Evolutionary conservation across 23 tunicate species (phyloP).

Genomic region (Phallusia fumigata): DNA sequence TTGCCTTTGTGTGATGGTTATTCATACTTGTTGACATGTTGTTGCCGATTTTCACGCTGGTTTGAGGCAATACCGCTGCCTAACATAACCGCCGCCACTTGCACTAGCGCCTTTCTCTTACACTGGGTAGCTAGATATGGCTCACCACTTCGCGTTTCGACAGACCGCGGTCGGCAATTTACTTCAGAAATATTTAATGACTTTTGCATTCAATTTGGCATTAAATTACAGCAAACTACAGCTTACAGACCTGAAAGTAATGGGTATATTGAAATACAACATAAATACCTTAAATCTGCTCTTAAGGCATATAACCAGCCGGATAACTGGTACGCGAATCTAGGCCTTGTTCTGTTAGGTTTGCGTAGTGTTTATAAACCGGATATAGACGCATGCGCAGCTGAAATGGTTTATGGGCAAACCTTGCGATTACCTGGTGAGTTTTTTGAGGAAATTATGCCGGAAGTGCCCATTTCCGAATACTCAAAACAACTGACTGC

Average conservation of each 20-base stretch:
- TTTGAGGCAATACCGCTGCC: not conserved
- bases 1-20: not conserved
- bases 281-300: conserved; percentile 10
- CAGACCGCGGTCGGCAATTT: conserved; percentile 1
- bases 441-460: conserved; percentile 3
- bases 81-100: not conserved
- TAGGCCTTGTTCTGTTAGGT: no score
- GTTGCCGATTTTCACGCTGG: conserved; percentile 9
- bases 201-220: not conserved
- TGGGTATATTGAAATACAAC: not conserved
- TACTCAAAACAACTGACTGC: no score
- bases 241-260: conserved; percentile 17
- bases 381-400: not conserved
- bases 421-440: conserved; percentile 33
- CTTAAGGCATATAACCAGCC: conserved; percentile 20
- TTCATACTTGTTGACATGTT: conserved; percentile 13
- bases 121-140: conserved; percentile 18
- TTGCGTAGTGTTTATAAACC: conserved; percentile 19
- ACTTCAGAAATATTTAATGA: conserved; percentile 7
- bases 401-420: no score
- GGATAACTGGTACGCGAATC: conserved; percentile 14
- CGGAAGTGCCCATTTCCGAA: not conserved
- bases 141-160: not conserved
- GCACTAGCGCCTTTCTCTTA: conserved; percentile 8
- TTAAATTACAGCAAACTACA: conserved; percentile 13